A percentile compares a stretch with the other conserved stretches of the same genome.
Conservation (phyloP, 2,113 vertebrate species). For the Sigmodon hispidus region DNA sequence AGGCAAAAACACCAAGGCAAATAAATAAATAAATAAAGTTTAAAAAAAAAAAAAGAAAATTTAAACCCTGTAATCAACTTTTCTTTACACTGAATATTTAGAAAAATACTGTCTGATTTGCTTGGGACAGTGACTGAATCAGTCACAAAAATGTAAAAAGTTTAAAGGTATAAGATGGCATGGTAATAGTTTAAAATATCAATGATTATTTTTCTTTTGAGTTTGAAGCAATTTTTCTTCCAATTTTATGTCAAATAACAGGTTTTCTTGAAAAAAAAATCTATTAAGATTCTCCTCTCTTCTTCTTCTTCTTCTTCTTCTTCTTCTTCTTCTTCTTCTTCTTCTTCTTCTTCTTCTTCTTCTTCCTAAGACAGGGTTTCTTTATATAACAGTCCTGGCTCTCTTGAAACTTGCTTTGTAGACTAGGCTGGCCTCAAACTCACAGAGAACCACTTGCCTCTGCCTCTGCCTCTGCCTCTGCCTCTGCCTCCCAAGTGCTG, state of each 20-base stretch:
- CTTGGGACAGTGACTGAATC: conserved; percentile 18
- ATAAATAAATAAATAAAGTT: too few species aligned
- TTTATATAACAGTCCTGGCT: background rate
- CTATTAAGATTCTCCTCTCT: background rate
- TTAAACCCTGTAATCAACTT: conserved; percentile 1
- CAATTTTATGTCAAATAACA: conserved; percentile 38
- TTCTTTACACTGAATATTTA: background rate
- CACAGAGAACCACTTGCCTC: background rate
- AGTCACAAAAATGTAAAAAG: conserved; percentile 38
- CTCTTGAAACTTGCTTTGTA: background rate
- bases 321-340: background rate
- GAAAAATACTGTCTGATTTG: conserved; percentile 17
- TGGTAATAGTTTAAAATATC: conserved; percentile 45
- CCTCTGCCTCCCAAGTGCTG: background rate
- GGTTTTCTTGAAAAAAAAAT: background rate
- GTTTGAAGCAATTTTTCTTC: background rate
- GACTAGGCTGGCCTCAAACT: background rate
- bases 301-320: background rate
- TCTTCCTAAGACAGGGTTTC: background rate
- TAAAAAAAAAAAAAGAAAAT: too few species aligned
- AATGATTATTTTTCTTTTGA: conserved; percentile 12
- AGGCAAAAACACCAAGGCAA: too few species aligned
- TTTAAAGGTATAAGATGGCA: conserved; percentile 14
- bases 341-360: background rate
- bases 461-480: background rate